Evolutionary conservation across 2,888 invertebrate species (phyloP).

Genomic region (Belgica antarctica): DNA sequence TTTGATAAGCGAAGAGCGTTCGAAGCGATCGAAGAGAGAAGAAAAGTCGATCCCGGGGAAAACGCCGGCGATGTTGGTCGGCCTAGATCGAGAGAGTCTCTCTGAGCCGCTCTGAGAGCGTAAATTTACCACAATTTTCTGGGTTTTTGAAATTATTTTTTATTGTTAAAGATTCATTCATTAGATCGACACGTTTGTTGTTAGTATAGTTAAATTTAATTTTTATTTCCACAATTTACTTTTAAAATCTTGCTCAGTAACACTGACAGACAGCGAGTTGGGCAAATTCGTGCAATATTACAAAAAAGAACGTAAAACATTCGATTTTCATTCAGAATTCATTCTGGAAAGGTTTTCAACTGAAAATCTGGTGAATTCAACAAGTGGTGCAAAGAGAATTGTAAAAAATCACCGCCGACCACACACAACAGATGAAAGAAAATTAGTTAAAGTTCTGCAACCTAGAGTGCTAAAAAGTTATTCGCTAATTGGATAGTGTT

Average conservation of each 20-base stretch:
- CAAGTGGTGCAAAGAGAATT: conserved; percentile 24
- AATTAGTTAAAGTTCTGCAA: background rate
- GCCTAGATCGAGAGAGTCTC: too few species aligned
- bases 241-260: conserved; percentile 23
- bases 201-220: conserved; percentile 39
- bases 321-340: background rate
- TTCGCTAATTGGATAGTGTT: background rate
- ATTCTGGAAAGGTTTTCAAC: conserved; percentile 8
- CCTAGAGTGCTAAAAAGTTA: background rate
- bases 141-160: conserved; percentile 41
- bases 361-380: conserved; percentile 19
- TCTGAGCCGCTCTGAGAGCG: too few species aligned
- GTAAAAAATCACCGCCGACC: background rate
- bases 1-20: too few species aligned
- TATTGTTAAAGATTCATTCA: conserved; percentile 44
- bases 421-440: background rate
- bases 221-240: conserved; percentile 35
- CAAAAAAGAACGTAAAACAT: conserved; percentile 26
- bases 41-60: too few species aligned
- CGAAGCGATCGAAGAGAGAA: too few species aligned
- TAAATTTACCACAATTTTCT: conserved; percentile 41
- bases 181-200: conserved; percentile 42
- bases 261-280: background rate
- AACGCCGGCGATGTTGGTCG: too few species aligned
- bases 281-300: conserved; percentile 43